Evolutionary conservation across 2,797 vertebrate species (phyloP), one percentile per base, ranked within the genome.

Genomic region (Rhynchonycteris naso): DNA sequence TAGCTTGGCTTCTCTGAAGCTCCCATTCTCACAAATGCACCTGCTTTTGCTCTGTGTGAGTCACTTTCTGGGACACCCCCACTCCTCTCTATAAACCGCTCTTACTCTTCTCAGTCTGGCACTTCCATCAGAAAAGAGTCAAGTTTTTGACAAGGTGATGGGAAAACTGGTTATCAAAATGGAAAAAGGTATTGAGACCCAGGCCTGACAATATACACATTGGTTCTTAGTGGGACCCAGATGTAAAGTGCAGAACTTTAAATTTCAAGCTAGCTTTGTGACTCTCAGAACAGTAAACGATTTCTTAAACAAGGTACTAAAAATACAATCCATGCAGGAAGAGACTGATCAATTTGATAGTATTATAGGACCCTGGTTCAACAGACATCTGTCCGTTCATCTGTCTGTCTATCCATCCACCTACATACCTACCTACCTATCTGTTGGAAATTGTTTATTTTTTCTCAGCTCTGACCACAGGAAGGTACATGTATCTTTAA

Each of bases 221-320:
- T 3, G 35, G 19, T 5, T 63, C 19, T 33, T 19, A n/a, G 68
- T 0, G 54, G 74, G 84, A n/a, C 89, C 52, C 1, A 35, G 16
- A 43, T 4, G 28, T 13, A 24, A 38, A 59, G 50, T 0, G 35
- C 16, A 90, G 16, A 82, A n/a, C 16, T 75, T 63, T 2, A 1
- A 79, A 74, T 75, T 63, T 2, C 2, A 79, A 74, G 76, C 43
- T 14, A 50, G 2, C 80, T 72, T 80, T 9, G 2, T 50, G 61
- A 75, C 59, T 71, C 52, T 54, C 0, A 2, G n/a, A 35, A 26
- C 0, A 15, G 35, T 18, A 7, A 69, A 81, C 47, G 75, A 69
- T 16, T 88, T 33, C 68, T 93, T 80, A 65, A 75, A 66, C 28
- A 78, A 92, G 26, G 28, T 5, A 58, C 22, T 79, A 54, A 81